A percentile compares a stretch with the other conserved stretches of the same genome.
Evolutionary conservation across 1,140 invertebrate genomes (phyloP).

Genomic region (Lepidurus packardi): DNA sequence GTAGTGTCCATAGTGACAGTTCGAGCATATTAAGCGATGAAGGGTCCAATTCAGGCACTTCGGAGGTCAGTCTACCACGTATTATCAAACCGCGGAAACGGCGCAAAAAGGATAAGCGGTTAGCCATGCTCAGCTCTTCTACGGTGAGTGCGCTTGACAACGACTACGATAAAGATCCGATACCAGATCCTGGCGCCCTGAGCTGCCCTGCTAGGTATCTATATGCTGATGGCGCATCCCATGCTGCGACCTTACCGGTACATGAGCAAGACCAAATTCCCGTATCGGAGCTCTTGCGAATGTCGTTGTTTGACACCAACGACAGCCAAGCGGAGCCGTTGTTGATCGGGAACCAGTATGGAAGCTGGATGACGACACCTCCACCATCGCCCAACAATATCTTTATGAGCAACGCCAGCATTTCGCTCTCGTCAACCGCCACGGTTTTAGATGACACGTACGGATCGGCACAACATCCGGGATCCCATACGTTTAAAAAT

Average conservation of each 20-base stretch:
- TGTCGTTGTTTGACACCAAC: constrained; percentile 37
- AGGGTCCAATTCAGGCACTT: constrained; percentile 58
- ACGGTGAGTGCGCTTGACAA: background rate
- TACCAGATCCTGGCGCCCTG: background rate
- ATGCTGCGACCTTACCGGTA: constrained; percentile 37
- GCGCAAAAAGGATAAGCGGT: constrained; percentile 66
- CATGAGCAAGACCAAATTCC: background rate
- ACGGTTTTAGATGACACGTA: background rate
- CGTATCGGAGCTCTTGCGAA: background rate
- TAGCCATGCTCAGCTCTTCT: constrained; percentile 36
- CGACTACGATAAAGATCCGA: background rate
- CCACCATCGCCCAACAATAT: background rate
- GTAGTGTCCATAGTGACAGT: constrained; percentile 47
- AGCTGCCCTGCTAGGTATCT: background rate
- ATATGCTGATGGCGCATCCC: background rate
- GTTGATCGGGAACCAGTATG: background rate
- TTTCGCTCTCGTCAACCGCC: background rate
- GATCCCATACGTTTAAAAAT: background rate
- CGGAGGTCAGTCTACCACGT: constrained; percentile 70
- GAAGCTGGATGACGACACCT: background rate
- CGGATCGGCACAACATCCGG: background rate
- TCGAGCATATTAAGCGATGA: constrained; percentile 68
- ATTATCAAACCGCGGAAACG: constrained; percentile 83
- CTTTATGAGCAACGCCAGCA: background rate
- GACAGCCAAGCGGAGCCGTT: constrained; percentile 33